Conservation (phyloP, 2,113 vertebrate genomes). For the Hucho hucho region DNA sequence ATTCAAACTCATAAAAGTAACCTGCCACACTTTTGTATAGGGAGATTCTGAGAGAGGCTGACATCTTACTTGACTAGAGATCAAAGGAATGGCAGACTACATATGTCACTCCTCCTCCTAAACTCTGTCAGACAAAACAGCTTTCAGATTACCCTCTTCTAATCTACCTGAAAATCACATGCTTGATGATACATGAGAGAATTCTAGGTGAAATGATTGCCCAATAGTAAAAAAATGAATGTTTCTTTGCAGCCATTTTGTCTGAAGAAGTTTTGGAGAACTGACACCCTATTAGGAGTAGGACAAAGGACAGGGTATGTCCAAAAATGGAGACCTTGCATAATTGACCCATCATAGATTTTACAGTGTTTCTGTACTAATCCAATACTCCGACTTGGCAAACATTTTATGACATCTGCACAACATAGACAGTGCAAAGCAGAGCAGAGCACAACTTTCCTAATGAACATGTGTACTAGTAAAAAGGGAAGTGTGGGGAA, state of each 20-base stretch:
- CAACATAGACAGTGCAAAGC: background rate
- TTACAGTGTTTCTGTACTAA: too few species aligned
- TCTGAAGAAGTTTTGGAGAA: background rate
- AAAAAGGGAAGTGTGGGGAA: constrained; percentile 10
- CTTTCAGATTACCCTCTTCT: background rate
- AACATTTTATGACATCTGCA: too few species aligned
- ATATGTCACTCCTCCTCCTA: background rate
- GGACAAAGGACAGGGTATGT: background rate
- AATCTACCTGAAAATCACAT: background rate
- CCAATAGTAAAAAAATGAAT: background rate
- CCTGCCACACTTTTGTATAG: too few species aligned
- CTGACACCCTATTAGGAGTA: too few species aligned
- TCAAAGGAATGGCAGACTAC: too few species aligned
- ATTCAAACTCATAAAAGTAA: too few species aligned
- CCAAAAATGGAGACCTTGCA: background rate
- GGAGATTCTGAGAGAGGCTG: too few species aligned
- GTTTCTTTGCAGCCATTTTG: background rate
- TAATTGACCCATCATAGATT: too few species aligned
- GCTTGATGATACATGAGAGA: background rate
- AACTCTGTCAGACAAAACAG: background rate
- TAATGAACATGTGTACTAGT: constrained; percentile 5
- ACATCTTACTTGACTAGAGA: too few species aligned
- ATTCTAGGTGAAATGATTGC: background rate
- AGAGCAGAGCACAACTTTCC: background rate
- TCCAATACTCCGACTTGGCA: too few species aligned